These are phyloP conservation scores for Cabera pusaria DNA, from an alignment of 2,888 invertebrate genomes.

Conservation along the genomic window DNA sequence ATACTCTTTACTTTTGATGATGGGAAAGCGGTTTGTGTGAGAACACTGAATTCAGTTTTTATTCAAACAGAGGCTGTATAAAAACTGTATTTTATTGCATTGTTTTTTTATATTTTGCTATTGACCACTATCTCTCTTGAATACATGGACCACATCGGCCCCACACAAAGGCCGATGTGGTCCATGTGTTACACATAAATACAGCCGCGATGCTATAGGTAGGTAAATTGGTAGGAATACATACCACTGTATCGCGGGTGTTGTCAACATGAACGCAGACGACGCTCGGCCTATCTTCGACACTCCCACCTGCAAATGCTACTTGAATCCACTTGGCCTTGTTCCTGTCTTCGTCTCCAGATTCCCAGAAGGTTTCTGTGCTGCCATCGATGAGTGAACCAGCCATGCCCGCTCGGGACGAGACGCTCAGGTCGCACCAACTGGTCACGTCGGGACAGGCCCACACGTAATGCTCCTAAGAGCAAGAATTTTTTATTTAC, in stretches of 20 bases:
- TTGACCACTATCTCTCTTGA: too few species aligned
- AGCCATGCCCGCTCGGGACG: slow-evolving; percentile 97
- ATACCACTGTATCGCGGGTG: slow-evolving; percentile 93
- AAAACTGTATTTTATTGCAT: too few species aligned
- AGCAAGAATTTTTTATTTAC: too few species aligned
- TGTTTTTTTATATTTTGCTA: too few species aligned
- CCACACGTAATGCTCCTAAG: slow-evolving; percentile 83
- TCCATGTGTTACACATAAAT: too few species aligned
- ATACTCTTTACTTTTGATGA: too few species aligned
- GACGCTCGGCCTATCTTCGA: slow-evolving; percentile 85
- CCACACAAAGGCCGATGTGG: too few species aligned
- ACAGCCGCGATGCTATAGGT: too few species aligned
- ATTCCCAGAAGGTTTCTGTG: slow-evolving; percentile 99
- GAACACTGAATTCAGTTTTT: too few species aligned
- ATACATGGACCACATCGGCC: too few species aligned
- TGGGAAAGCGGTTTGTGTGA: too few species aligned
- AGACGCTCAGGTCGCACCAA: slow-evolving; percentile 91
- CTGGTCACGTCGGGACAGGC: slow-evolving; percentile 89
- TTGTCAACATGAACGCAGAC: slow-evolving; percentile 97
- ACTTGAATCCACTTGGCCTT: slow-evolving; percentile 93
- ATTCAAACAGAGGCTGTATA: too few species aligned
- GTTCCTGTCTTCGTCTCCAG: slow-evolving; percentile 97
- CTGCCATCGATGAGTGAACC: slow-evolving; percentile 96
- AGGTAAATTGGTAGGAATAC: neutral
- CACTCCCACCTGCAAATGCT: slow-evolving; percentile 63